phyloP scores from a whole-genome alignment of 2,113 vertebrate species.

The Lipophrys pholis region DNA sequence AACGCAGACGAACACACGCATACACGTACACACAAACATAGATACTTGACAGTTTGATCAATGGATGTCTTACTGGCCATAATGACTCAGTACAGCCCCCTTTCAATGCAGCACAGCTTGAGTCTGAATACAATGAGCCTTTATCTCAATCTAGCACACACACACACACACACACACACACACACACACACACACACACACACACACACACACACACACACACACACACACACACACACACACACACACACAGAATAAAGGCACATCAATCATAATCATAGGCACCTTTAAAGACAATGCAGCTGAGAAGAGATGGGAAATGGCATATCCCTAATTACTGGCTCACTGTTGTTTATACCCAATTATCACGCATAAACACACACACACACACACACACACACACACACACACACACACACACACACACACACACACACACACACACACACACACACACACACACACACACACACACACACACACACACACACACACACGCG shows the following conservation, averaged over 20 bases:
- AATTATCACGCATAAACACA: constrained; percentile 47
- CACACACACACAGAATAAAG: constrained; percentile 44
- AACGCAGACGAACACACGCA: constrained; percentile 1
- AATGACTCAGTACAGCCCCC: constrained; percentile 71
- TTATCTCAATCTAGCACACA: constrained; percentile 54
- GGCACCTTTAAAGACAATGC: constrained; percentile 80
- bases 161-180: constrained; percentile 22
- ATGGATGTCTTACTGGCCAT: constrained; percentile 73
- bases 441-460: constrained; percentile 23
- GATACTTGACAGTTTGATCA: constrained; percentile 77
- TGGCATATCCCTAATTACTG: constrained; percentile 76
- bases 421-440: constrained; percentile 28
- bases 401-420: too few species aligned
- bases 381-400: constrained; percentile 4
- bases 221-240: neutral
- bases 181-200: constrained; percentile 14
- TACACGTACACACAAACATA: constrained; percentile 33
- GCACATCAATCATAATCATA: constrained; percentile 76
- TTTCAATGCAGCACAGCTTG: constrained; percentile 69
- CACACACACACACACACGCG: constrained; percentile 28
- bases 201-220: too few species aligned
- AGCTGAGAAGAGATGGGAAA: constrained; percentile 57
- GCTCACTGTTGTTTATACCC: constrained; percentile 58
- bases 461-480: constrained; percentile 33
- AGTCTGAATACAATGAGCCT: constrained; percentile 68